Base-by-base conservation (phyloP, 2,113 vertebrate genomes). In the Centrocercus urophasianus region DNA sequence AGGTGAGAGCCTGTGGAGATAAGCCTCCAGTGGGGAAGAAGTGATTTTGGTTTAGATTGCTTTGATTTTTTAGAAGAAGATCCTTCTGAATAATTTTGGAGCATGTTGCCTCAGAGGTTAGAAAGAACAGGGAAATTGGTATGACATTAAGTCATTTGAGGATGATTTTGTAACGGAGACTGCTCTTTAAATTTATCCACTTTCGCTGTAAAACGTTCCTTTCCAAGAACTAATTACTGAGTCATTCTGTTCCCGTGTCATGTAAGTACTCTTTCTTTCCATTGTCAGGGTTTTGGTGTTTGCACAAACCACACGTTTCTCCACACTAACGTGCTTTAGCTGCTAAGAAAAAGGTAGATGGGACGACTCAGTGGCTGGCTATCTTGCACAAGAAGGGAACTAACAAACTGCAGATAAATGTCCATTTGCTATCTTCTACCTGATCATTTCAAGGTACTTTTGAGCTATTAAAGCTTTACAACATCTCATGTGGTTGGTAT, bases 211-310 rank as follows among this genome's bases (percentile, higher is more conserved):
- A 94, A 91, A 91, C 38, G 27, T 30, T 75, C 22, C 45, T 45
- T 93, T 95, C 86, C 82, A 93, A 93, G 76, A 96, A 54, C 57
- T 66, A 75, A 72, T 59, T 86, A 80, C 50, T 92, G 77, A 95
- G 63, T 86, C 79, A 82, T 71, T 76, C 42, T 93, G n/a, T 67
- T 95, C 45, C 61, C 54, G 13, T 85, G 61, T 73, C 89, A 56
- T 45, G 1, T 47, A 88, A 86, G 27, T 25, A 50, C 25, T 48
- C 7, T 64, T 93, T 93, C 36, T 89, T 91, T 81, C 76, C 65
- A 73, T 77, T 61, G 86, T 85, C 57, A 32, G 7, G 6, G 8
- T 0, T 1, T 81, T 45, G 61, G 30, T 27, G 11, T 80, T 72
- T 86, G 43, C 40, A 93, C 0, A 0, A 82, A 52, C 24, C 73